phyloP scores from a whole-genome alignment of 2,888 invertebrate genomes.

The Linnaemya vulpina region DNA sequence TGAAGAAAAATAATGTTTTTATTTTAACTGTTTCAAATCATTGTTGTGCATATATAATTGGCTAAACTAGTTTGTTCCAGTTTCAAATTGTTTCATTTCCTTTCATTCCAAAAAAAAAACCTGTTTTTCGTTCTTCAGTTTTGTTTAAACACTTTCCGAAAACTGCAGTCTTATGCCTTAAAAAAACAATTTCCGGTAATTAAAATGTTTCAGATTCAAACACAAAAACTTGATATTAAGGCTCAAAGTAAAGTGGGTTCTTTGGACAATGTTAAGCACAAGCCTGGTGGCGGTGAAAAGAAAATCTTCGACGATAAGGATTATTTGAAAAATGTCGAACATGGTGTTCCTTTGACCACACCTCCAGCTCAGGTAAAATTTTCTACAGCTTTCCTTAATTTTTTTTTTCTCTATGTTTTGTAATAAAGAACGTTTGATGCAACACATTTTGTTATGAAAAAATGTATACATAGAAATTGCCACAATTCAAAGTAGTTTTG shows the following conservation, averaged over 20 bases:
- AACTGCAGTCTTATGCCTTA: constrained; percentile 38
- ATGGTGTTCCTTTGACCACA: constrained; percentile 84
- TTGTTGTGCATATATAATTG: constrained; percentile 15
- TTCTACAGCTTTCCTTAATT: constrained; percentile 1
- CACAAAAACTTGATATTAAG: constrained; percentile 95
- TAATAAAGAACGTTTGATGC: constrained; percentile 19
- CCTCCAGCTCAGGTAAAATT: constrained; percentile 85
- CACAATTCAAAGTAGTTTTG: constrained; percentile 42
- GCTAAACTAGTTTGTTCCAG: not conserved
- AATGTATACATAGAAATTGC: constrained; percentile 8
- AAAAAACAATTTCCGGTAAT: constrained; percentile 49
- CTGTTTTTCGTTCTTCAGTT: constrained; percentile 6
- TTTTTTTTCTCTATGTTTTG: not conserved
- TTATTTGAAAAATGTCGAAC: constrained; percentile 91
- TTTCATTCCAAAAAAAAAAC: constrained; percentile 3
- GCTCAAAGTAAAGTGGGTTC: constrained; percentile 96
- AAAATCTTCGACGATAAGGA: constrained; percentile 97
- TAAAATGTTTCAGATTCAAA: constrained; percentile 88
- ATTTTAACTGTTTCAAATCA: constrained; percentile 11
- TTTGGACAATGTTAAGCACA: constrained; percentile 93
- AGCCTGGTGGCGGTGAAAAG: constrained; percentile 95
- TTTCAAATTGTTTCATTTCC: constrained; percentile 18
- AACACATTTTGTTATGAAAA: constrained; percentile 26
- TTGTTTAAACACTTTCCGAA: not conserved
- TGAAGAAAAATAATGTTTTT: not conserved